Evolutionary conservation across 2,113 vertebrate genomes (phyloP).

Genomic region (Psophia crepitans): DNA sequence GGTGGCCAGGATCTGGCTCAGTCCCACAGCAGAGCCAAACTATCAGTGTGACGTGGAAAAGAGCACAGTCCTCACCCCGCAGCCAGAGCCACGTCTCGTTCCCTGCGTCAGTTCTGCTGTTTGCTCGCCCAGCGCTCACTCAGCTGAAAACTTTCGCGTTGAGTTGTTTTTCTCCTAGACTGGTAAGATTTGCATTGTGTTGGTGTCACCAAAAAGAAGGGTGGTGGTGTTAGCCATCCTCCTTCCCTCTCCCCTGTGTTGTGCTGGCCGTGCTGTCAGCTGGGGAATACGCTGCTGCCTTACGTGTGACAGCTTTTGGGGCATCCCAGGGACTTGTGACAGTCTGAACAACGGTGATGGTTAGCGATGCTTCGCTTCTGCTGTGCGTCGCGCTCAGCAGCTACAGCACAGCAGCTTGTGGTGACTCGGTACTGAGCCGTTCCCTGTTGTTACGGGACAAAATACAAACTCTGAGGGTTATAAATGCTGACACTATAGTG

Average conservation of each 20-base stretch:
- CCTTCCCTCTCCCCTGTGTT: not conserved
- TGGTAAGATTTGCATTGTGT: not conserved
- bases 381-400: not conserved
- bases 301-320: accelerated
- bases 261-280: not conserved
- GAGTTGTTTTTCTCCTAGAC: not conserved
- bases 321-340: too few species aligned
- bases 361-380: not conserved
- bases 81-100: not conserved
- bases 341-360: accelerated
- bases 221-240: not conserved
- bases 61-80: accelerated
- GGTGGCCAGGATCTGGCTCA: not conserved
- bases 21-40: not conserved
- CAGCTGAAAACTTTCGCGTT: not conserved
- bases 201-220: not conserved
- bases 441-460: accelerated
- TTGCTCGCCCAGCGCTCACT: accelerated
- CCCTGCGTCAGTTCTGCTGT: not conserved
- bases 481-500: not conserved
- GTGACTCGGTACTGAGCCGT: not conserved
- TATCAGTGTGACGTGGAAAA: too few species aligned
- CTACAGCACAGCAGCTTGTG: not conserved
- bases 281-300: not conserved
- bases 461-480: not conserved